phyloP scores from a whole-genome alignment of 1,140 invertebrate genomes.

The Drosophila pachea region DNA sequence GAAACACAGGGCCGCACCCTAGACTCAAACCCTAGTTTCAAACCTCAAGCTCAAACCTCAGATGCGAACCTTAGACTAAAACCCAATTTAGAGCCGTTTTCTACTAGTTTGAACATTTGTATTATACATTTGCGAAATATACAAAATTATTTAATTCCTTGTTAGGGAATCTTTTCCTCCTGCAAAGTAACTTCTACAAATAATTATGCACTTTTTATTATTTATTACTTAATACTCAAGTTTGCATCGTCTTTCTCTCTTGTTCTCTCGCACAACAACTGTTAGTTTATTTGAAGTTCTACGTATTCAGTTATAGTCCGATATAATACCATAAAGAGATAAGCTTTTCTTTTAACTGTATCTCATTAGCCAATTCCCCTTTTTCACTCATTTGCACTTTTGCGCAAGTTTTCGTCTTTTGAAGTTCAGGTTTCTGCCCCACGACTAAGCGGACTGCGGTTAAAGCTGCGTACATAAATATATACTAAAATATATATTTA shows the following conservation, averaged over 20 bases:
- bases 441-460: constrained; percentile 52
- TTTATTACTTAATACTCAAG: too few relatives aligned
- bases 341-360: constrained; percentile 24
- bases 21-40: too few relatives aligned
- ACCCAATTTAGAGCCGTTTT: too few relatives aligned
- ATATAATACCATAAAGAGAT: constrained; percentile 6
- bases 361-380: constrained; percentile 35
- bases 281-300: neutral
- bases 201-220: too few relatives aligned
- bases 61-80: too few relatives aligned
- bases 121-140: too few relatives aligned
- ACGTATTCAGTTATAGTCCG: neutral
- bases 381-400: constrained; percentile 15
- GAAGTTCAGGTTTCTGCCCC: constrained; percentile 49
- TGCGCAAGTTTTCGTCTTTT: constrained; percentile 42
- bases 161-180: too few relatives aligned
- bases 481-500: neutral
- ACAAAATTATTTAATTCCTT: too few relatives aligned
- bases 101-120: too few relatives aligned
- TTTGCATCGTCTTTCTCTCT: neutral
- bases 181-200: too few relatives aligned
- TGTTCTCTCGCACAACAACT: neutral
- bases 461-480: neutral
- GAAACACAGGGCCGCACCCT: too few relatives aligned
- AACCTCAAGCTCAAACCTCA: too few relatives aligned